These are phyloP conservation scores for Eudemis profundana DNA, from an alignment of 2,888 invertebrate genomes.

Conservation along the genomic window DNA sequence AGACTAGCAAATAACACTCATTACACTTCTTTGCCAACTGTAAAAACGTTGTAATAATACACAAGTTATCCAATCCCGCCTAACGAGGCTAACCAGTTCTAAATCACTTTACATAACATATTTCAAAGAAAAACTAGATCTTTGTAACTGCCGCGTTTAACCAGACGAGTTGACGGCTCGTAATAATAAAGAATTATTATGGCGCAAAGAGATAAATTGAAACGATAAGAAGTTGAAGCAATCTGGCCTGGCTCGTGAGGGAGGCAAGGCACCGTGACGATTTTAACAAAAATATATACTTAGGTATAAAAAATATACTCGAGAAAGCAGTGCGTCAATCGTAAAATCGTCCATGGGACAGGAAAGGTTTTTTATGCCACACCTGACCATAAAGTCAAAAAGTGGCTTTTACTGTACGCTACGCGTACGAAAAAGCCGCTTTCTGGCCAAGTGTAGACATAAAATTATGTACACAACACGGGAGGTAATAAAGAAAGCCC, in stretches of 20 bases:
- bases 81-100: conserved; percentile 41
- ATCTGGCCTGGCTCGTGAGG: conserved; percentile 20
- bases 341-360: no score
- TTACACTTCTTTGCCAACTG: conserved; percentile 39
- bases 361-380: no score
- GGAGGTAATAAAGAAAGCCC: no score
- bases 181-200: conserved; percentile 21
- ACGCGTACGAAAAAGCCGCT: no score
- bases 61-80: conserved; percentile 29
- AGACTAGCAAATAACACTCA: conserved; percentile 36
- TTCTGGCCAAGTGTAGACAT: no score
- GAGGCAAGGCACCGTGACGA: conserved; percentile 11
- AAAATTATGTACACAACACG: no score
- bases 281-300: conserved; percentile 3
- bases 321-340: background rate
- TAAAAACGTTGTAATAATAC: conserved; percentile 42
- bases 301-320: background rate
- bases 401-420: no score
- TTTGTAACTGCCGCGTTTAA: conserved; percentile 26
- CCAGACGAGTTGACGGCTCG: background rate
- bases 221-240: conserved; percentile 21
- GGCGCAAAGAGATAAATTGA: conserved; percentile 19
- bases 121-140: conserved; percentile 35
- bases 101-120: conserved; percentile 42
- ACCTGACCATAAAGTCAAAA: no score